Conservation (phyloP, 2,888 invertebrate genomes). For the Trachelus tabidus region DNA sequence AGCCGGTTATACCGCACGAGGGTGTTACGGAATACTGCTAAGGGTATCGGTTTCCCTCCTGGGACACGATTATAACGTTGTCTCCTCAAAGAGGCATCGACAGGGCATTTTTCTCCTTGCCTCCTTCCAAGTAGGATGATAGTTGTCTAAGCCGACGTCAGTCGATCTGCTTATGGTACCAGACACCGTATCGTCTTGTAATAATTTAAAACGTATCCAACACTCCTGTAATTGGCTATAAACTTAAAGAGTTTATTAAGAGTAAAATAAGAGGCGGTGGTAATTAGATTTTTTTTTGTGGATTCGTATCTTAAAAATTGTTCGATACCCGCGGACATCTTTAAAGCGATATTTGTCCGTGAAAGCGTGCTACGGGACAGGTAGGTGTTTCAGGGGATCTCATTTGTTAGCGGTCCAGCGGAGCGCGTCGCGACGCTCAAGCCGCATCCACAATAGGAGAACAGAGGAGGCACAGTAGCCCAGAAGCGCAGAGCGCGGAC, state of each 20-base stretch:
- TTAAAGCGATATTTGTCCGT: background rate
- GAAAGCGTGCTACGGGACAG: background rate
- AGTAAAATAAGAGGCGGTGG: background rate
- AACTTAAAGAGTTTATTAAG: background rate
- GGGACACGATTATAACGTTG: constrained; percentile 63
- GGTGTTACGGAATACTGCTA: constrained; percentile 53
- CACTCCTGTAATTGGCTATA: background rate
- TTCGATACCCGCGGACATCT: background rate
- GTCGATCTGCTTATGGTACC: background rate
- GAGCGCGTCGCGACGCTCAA: constrained; percentile 36
- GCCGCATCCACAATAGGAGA: constrained; percentile 30
- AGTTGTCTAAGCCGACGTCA: background rate
- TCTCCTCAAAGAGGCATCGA: constrained; percentile 23
- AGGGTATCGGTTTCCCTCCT: constrained; percentile 62
- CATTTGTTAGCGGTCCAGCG: constrained; percentile 49
- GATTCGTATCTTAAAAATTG: background rate
- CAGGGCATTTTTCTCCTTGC: background rate
- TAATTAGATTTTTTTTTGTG: background rate
- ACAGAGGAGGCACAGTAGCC: constrained; percentile 39
- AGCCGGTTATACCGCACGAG: constrained; percentile 45
- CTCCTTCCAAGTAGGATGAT: background rate
- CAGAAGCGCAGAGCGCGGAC: constrained; percentile 30
- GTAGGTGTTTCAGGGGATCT: constrained; percentile 29
- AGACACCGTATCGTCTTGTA: background rate
- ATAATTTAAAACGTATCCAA: background rate